Evolutionary conservation across 1,140 invertebrate genomes (phyloP), one percentile per base, ranked within the genome.

Genomic region (Caerostris darwini): DNA sequence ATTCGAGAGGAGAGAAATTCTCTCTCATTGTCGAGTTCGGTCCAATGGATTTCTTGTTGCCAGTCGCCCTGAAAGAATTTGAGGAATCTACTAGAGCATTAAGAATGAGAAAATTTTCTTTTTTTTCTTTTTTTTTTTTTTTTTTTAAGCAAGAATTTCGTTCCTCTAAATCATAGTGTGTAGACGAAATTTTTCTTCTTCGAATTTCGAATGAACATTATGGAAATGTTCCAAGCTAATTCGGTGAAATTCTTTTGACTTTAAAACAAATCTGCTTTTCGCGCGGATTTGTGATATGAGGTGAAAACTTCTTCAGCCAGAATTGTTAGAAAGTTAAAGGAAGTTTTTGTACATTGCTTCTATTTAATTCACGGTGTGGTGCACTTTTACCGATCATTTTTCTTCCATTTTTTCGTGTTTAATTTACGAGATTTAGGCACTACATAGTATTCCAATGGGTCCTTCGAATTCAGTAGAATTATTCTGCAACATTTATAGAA

Each of bases 1-100:
- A 92, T 85, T 85, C 90, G 58, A n/a, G 81, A 85, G 81, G 34
- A 50, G 77, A 50, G 81, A 92, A 92, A 92, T 92, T 92, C 86
- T 83, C 34, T 34, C 34, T 34, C 34, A 34, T 81, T 85, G 89
- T 56, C 53, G 61, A 57, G 67, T 90, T 90, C 59, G 90, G 57
- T 92, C 59, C 50, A 85, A 58, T 85, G 90, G 56, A 92, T 92
- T 85, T 85, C 69, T 53, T 61, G 90, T 92, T 91, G 67, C 90
- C 90, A 91, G 54, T 91, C 90, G 71, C 56, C 90, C 50, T 50
- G 69, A 91, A 61, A 57, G 50, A 91, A 71, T 77, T 90, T 57
- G 58, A 88, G 59, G 86, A 88, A 88, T 88, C 61, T 64, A 64
- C 61, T 14, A 71, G 34, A 90, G 88, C 90, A 69, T 91, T 91